Evolutionary conservation across 2,888 invertebrate species (phyloP), one percentile per base, ranked within the genome.

Genomic region (Trissolcus brochymenae): DNA sequence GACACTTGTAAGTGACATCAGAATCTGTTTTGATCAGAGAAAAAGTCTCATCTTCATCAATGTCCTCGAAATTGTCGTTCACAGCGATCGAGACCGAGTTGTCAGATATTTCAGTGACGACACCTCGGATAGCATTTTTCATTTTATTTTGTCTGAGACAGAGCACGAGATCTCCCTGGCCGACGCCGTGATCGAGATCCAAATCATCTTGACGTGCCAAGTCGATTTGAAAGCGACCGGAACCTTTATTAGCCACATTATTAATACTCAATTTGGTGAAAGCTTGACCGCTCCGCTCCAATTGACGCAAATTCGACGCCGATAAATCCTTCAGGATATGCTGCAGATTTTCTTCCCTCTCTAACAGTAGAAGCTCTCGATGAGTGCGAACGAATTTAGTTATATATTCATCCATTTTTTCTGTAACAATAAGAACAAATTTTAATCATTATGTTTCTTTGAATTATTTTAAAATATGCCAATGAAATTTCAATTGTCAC

Each of bases 11-110:
- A 9, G 84, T 84, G 46, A 79, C 79, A 66, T 83, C 83, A 21
- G 84, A 83, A 56, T 84, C 83, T 11, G 82, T 81, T 78, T 82
- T 83, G 4, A 83, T 71, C 6, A 84, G 55, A 6, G 81, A 72
- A 78, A 82, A 83, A 13, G 54, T 41, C 78, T 82, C 82, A 17
- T 82, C 82, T 46, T 84, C 83, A 40, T 81, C 55, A 41, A 82
- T 54, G 57, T 81, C 68, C 19, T 81, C 76, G 35, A 81, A 82
- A 14, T 62, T 56, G 16, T 81, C 79, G 56, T 75, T 81, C 6
- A 79, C 72, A 59, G 79, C 76, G 46, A 84, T 55, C 25, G 79
- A 81, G 13, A 84, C 53, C 29, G 79, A 79, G 46, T 66, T 76
- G 25, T 83, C 82, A 1, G 77, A 72, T 13, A 82, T 46, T 41